Percentiles rank a stretch among this genome's conserved stretches.
Evolutionary conservation across 2,113 vertebrate species (phyloP).

Genomic region (Nothoprocta perdicaria): DNA sequence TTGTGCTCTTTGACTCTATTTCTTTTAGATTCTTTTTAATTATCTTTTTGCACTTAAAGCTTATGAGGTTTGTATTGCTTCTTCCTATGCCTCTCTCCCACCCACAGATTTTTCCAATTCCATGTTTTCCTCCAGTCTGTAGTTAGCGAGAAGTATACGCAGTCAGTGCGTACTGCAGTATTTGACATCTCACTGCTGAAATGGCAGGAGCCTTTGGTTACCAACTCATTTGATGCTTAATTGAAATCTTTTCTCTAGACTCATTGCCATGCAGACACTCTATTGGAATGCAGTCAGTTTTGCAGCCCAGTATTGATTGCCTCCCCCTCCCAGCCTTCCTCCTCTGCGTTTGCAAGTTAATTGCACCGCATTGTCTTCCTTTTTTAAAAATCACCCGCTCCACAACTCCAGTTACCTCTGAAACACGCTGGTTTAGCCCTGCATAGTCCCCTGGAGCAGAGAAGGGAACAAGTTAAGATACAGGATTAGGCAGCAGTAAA

Average conservation of each 20-base stretch:
- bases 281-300: constrained; percentile 83
- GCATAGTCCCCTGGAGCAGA: not conserved
- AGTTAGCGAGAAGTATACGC: constrained; percentile 76
- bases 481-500: rapidly evolving
- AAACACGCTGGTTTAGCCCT: not conserved
- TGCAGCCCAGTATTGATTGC: constrained; percentile 82
- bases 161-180: constrained; percentile 78
- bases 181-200: constrained; percentile 76
- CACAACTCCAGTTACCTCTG: not conserved
- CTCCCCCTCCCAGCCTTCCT: constrained; percentile 50
- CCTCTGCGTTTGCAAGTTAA: constrained; percentile 75
- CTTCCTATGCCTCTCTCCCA: not conserved
- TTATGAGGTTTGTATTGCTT: constrained; percentile 49
- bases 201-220: constrained; percentile 68
- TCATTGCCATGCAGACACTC: constrained; percentile 75
- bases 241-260: constrained; percentile 77
- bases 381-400: constrained; percentile 4
- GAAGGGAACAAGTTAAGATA: not conserved
- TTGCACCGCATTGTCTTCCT: constrained; percentile 68
- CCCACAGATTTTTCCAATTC: not conserved
- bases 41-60: constrained; percentile 46
- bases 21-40: constrained; percentile 14
- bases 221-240: constrained; percentile 68
- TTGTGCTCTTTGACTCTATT: constrained; percentile 5
- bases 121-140: constrained; percentile 50